A percentile compares a stretch with the other conserved stretches of the same genome.
Evolutionary conservation across 2,113 vertebrate species (phyloP).

Genomic region (Catagonus wagneri): DNA sequence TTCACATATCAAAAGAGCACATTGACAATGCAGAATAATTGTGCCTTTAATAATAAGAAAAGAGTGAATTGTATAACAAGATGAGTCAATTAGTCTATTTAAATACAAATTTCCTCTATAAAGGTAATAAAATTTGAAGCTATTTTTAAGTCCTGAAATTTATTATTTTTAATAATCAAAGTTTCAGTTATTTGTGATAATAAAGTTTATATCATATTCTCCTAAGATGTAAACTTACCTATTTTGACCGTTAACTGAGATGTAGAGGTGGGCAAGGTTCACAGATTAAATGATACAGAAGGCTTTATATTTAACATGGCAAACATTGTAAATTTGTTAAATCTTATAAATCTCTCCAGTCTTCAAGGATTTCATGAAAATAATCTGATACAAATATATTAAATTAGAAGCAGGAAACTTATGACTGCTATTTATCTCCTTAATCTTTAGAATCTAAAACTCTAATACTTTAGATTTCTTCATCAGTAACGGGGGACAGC

Average conservation of each 20-base stretch:
- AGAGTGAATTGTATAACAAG: constrained; percentile 22
- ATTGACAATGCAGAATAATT: background rate
- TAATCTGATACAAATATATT: background rate
- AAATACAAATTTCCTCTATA: background rate
- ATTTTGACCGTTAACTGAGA: background rate
- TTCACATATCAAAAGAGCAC: background rate
- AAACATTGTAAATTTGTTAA: background rate
- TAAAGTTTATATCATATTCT: background rate
- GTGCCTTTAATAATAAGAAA: constrained; percentile 26
- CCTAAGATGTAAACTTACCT: background rate
- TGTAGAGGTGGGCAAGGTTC: background rate
- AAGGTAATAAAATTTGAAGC: background rate
- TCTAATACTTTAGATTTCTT: background rate
- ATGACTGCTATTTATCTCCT: background rate
- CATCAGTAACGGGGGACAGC: background rate
- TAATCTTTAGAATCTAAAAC: background rate
- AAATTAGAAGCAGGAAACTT: background rate
- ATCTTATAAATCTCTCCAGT: background rate
- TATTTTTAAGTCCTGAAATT: background rate
- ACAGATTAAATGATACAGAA: background rate
- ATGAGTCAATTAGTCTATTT: background rate
- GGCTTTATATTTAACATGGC: background rate
- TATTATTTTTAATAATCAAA: constrained; percentile 50
- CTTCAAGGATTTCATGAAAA: background rate
- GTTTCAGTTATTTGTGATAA: constrained; percentile 18